phyloP scores from a whole-genome alignment of 2,797 vertebrate genomes.

The Chanos chanos region DNA sequence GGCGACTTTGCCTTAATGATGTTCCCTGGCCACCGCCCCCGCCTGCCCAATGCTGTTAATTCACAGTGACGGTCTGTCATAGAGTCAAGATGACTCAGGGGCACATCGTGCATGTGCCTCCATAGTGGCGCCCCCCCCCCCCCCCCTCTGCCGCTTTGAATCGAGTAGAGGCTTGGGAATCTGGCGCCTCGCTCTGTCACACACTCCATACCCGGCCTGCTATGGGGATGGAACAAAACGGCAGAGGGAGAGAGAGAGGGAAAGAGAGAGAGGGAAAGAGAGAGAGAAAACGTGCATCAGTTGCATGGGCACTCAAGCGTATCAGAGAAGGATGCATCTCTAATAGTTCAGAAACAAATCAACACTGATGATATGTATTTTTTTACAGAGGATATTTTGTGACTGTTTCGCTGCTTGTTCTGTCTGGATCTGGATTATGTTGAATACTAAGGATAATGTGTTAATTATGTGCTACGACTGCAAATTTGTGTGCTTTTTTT shows the following conservation, averaged over 20 bases:
- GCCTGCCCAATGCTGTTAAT: slow-evolving; percentile 52
- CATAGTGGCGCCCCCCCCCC: slow-evolving; percentile 38
- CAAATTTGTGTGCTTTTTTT: too few relatives aligned
- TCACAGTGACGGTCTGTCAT: slow-evolving; percentile 54
- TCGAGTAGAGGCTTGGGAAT: slow-evolving; percentile 34
- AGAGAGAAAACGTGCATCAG: slow-evolving; percentile 9
- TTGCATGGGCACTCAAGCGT: slow-evolving; percentile 35
- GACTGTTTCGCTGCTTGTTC: slow-evolving; percentile 38
- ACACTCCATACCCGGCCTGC: slow-evolving; percentile 31
- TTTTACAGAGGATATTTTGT: slow-evolving; percentile 46
- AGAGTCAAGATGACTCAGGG: slow-evolving; percentile 55
- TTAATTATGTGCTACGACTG: too few relatives aligned
- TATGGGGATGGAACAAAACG: slow-evolving; percentile 27
- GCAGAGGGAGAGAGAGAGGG: slow-evolving; percentile 3
- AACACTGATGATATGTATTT: slow-evolving; percentile 56
- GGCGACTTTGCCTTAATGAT: slow-evolving; percentile 48
- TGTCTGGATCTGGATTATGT: not conserved
- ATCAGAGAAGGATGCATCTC: slow-evolving; percentile 35
- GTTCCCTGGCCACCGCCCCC: slow-evolving; percentile 47
- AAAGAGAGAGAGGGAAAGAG: not conserved
- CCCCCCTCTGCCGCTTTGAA: slow-evolving; percentile 35
- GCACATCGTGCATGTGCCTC: slow-evolving; percentile 57
- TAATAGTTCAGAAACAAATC: slow-evolving; percentile 50
- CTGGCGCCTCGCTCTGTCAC: slow-evolving; percentile 30
- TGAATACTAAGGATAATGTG: slow-evolving; percentile 5